Conservation (phyloP, 2,113 vertebrate genomes). For the Mungos mungo region DNA sequence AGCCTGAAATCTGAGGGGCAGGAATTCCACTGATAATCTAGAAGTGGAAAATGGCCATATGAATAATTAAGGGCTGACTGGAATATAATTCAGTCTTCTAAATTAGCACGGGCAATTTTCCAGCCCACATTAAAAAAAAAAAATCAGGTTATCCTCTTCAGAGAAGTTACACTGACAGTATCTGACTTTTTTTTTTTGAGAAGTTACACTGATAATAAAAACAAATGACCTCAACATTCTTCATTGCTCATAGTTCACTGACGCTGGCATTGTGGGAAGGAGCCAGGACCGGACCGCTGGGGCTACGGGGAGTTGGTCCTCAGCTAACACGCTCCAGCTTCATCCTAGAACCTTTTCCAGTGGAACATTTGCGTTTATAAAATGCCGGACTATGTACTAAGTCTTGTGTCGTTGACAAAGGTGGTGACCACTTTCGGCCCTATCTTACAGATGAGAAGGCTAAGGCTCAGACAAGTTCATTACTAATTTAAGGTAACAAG, state of each 20-base stretch:
- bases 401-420: neutral
- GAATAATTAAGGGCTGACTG: constrained; percentile 31
- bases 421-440: neutral
- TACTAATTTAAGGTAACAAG: neutral
- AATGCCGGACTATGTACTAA: neutral
- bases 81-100: constrained; percentile 34
- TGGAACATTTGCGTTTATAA: neutral
- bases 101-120: constrained; percentile 31
- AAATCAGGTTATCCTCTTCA: neutral
- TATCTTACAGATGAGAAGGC: neutral
- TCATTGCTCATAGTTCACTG: neutral
- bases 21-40: constrained; percentile 55
- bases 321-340: neutral
- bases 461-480: neutral
- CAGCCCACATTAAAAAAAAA: neutral
- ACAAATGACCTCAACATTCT: neutral
- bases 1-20: neutral
- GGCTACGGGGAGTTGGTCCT: neutral
- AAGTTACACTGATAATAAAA: neutral
- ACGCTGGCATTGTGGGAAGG: neutral
- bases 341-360: neutral
- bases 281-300: neutral
- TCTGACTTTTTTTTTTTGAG: neutral
- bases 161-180: neutral
- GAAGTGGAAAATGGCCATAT: constrained; percentile 34